Percentiles rank a stretch among this genome's conserved stretches.
Conservation (phyloP, 1,140 invertebrate species). For the Atopsyche davidsoni region DNA sequence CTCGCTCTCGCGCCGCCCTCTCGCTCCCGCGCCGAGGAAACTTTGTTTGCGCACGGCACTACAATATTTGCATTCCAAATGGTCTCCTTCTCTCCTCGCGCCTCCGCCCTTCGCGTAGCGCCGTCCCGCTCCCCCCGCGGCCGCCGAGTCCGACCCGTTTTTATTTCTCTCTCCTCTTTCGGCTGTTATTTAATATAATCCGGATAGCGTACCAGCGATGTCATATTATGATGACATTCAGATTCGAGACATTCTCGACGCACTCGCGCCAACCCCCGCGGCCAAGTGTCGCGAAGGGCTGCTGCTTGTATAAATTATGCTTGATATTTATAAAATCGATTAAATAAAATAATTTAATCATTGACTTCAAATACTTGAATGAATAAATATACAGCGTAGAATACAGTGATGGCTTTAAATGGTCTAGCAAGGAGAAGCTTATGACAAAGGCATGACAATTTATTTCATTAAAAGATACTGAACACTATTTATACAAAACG, state of each 20-base stretch:
- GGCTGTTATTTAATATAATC: slow-evolving; percentile 19
- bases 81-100: slow-evolving; percentile 2
- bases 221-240: slow-evolving; percentile 19
- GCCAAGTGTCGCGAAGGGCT: not conserved
- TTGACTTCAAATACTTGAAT: too few species aligned
- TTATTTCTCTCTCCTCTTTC: not conserved
- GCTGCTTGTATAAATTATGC: too few species aligned
- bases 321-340: too few species aligned
- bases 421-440: too few species aligned
- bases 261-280: not conserved
- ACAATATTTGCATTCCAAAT: slow-evolving; percentile 31
- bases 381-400: too few species aligned
- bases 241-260: slow-evolving; percentile 15
- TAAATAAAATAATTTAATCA: too few species aligned
- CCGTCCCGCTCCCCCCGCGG: not conserved
- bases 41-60: slow-evolving; percentile 29
- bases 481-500: too few species aligned
- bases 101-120: not conserved
- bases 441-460: too few species aligned
- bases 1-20: not conserved
- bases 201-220: not conserved
- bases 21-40: slow-evolving; percentile 7
- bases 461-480: too few species aligned
- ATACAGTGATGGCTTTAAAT: too few species aligned
- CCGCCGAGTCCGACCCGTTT: too few species aligned